Conservation (phyloP, 30 jellyfish, hydroid and myxozoan genomes). For the Clytia hemisphaerica region DNA sequence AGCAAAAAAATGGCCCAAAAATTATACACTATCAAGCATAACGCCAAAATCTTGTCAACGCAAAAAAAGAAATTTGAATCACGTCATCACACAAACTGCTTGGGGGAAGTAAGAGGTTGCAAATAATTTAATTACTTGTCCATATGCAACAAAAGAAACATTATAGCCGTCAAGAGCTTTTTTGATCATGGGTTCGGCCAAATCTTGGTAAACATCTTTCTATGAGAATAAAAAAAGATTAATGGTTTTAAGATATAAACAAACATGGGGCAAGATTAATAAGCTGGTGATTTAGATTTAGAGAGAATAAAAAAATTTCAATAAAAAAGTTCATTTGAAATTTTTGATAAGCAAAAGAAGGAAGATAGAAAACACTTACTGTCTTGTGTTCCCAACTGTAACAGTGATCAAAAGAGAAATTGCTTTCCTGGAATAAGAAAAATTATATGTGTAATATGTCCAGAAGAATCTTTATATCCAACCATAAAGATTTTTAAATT, state of each 20-base stretch:
- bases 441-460: background rate
- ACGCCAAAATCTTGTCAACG: too few species aligned
- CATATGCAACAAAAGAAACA: constrained; percentile 63
- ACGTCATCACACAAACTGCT: too few species aligned
- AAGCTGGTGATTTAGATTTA: too few species aligned
- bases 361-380: constrained; percentile 3
- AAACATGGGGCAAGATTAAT: too few species aligned
- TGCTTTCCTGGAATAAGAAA: constrained; percentile 45
- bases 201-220: constrained; percentile 61
- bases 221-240: background rate
- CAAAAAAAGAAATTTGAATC: too few species aligned
- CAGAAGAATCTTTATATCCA: background rate
- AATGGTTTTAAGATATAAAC: too few species aligned
- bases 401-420: constrained; percentile 61
- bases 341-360: background rate
- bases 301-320: too few species aligned
- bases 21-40: too few species aligned
- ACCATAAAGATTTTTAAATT: background rate
- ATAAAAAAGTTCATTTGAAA: too few species aligned
- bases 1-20: too few species aligned
- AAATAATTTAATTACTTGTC: constrained; percentile 34
- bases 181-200: constrained; percentile 59
- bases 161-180: constrained; percentile 83
- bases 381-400: constrained; percentile 64
- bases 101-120: too few species aligned